Evolutionary conservation across 2,797 vertebrate genomes (phyloP).

Genomic region (Squalus acanthias): DNA sequence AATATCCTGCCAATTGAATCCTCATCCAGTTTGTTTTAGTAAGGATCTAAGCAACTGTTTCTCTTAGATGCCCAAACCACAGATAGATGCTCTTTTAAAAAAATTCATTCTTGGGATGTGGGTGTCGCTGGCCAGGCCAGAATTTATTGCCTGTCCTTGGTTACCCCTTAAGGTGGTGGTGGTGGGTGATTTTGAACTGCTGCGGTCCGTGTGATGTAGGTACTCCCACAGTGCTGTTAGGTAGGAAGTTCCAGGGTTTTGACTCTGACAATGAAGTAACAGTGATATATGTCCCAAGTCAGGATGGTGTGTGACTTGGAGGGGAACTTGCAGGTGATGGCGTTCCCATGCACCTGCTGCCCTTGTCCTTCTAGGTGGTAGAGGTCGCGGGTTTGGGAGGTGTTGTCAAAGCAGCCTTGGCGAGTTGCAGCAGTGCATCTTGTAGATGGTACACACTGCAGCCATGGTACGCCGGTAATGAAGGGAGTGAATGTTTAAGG

Average conservation of each 20-base stretch:
- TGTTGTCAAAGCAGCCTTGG: no score
- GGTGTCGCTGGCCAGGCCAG: not conserved
- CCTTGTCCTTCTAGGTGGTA: no score
- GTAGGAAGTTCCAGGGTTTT: not conserved
- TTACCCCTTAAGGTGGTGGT: not conserved
- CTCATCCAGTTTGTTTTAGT: not conserved
- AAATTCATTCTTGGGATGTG: not conserved
- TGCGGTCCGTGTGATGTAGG: no score
- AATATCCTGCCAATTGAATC: not conserved
- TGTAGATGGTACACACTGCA: no score
- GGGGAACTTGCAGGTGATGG: no score
- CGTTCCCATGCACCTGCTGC: no score
- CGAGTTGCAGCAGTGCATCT: no score
- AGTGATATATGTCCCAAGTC: not conserved
- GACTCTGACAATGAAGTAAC: not conserved
- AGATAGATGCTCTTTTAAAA: not conserved
- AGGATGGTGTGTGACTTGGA: no score
- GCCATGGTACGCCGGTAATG: no score
- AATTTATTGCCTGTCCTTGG: not conserved
- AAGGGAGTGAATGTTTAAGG: no score
- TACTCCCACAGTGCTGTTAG: not conserved
- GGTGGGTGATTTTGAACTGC: not conserved
- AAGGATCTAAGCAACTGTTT: not conserved
- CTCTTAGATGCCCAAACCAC: not conserved
- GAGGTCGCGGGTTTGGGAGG: no score